Conservation (phyloP, 2,888 invertebrate genomes). For the Sinelater perroti region DNA sequence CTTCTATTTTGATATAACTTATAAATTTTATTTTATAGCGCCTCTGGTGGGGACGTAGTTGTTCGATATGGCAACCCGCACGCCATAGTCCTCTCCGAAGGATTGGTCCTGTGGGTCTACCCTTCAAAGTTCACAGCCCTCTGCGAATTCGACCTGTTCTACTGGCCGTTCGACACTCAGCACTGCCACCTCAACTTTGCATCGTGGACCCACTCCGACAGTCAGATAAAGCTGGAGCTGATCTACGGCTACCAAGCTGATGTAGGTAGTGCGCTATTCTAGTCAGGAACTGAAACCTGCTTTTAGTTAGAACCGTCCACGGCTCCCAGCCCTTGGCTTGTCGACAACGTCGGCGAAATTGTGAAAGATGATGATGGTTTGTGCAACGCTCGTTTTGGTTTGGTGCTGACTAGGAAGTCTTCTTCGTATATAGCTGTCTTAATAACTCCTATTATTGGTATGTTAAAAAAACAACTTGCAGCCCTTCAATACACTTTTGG, state of each 20-base stretch:
- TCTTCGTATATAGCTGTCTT: conserved; percentile 8
- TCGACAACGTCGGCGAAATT: neutral
- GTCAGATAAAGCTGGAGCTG: conserved; percentile 64
- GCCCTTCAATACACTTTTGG: too few species aligned
- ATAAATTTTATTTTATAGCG: conserved; percentile 9
- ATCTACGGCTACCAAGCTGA: neutral
- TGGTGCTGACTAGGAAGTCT: conserved; percentile 15
- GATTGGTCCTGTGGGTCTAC: conserved; percentile 71
- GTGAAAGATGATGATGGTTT: neutral
- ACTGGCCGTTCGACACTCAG: conserved; percentile 82
- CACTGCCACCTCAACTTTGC: conserved; percentile 73
- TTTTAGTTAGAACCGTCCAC: neutral
- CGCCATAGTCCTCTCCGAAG: conserved; percentile 62
- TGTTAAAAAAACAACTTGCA: too few species aligned
- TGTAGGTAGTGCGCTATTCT: neutral
- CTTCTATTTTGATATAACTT: neutral
- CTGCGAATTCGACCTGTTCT: conserved; percentile 71
- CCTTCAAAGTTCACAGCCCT: conserved; percentile 73
- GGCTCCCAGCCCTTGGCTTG: conserved; percentile 5
- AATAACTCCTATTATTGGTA: conserved; percentile 13
- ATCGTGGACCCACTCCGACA: conserved; percentile 73
- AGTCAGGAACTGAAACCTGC: neutral
- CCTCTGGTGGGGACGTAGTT: conserved; percentile 64
- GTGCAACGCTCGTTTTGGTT: conserved; percentile 9
- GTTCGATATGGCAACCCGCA: conserved; percentile 68